Percentiles rank a stretch among this genome's conserved stretches.
Evolutionary conservation across 2,797 vertebrate species (phyloP).

Genomic region (Alcedo quadribrachys): DNA sequence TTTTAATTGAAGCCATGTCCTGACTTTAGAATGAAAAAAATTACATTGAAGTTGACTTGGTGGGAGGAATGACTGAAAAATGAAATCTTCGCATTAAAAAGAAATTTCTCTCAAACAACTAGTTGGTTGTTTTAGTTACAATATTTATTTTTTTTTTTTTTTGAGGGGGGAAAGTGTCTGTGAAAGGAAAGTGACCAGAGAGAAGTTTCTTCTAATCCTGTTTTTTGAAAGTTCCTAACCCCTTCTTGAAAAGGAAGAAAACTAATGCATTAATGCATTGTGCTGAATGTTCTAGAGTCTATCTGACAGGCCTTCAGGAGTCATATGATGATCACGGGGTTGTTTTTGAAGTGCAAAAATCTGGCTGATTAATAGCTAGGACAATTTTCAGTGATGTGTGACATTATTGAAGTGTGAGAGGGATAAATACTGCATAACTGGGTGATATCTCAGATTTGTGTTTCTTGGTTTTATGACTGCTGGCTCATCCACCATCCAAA

Average conservation of each 20-base stretch:
- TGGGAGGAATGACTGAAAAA: not conserved
- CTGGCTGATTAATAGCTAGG: not conserved
- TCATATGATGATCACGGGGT: not conserved
- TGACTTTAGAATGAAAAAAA: not conserved
- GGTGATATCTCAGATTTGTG: not conserved
- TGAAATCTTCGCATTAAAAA: not conserved
- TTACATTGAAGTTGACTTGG: not conserved
- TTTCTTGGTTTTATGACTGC: not conserved
- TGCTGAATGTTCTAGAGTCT: not conserved
- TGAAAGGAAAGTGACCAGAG: not conserved
- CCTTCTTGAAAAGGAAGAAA: not conserved
- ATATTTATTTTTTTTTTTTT: not conserved
- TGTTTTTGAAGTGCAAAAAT: not conserved
- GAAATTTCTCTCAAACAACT: not conserved
- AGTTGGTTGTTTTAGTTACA: not conserved
- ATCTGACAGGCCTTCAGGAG: not conserved
- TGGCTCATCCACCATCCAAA: not conserved
- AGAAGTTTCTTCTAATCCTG: not conserved
- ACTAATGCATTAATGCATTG: not conserved
- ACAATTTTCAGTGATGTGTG: not conserved
- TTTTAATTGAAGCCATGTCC: not conserved
- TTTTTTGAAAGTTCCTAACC: not conserved
- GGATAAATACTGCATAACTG: slow-evolving; percentile 16
- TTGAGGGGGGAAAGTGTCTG: not conserved
- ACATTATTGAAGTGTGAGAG: not conserved